Conservation (phyloP, 2,113 vertebrate species). For the Oryzias curvinotus region DNA sequence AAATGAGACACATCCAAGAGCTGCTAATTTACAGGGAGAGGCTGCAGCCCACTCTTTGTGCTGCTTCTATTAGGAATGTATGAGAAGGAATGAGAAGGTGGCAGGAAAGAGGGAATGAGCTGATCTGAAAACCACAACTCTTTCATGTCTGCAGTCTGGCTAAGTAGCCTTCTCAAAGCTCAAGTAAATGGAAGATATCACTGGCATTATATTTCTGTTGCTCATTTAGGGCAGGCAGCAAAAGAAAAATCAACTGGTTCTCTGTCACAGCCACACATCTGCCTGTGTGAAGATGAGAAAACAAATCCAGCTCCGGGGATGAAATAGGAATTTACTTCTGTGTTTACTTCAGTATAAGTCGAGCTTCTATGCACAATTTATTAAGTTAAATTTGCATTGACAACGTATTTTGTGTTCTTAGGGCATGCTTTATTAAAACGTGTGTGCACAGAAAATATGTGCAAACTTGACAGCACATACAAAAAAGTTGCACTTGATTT, state of each 20-base stretch:
- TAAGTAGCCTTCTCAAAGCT: constrained; percentile 47
- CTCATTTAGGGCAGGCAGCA: constrained; percentile 56
- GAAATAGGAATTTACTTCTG: constrained; percentile 18
- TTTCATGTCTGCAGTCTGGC: constrained; percentile 49
- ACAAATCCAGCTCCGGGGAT: constrained; percentile 1
- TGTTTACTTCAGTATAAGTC: constrained; percentile 6
- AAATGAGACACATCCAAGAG: constrained; percentile 49
- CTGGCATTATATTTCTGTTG: constrained; percentile 47
- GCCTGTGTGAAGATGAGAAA: constrained; percentile 19
- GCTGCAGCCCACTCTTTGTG: constrained; percentile 41
- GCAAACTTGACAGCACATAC: too few relatives aligned
- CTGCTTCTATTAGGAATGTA: constrained; percentile 48
- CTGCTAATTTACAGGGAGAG: constrained; percentile 56
- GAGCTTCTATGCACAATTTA: background rate
- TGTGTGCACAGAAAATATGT: too few relatives aligned
- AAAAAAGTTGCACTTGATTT: too few relatives aligned
- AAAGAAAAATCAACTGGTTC: constrained; percentile 50
- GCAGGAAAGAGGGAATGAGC: constrained; percentile 30
- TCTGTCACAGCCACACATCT: constrained; percentile 15
- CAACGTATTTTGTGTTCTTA: too few relatives aligned
- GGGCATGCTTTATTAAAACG: too few relatives aligned
- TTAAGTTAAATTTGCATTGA: too few relatives aligned
- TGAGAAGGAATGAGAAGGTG: constrained; percentile 48
- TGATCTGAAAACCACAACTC: constrained; percentile 50
- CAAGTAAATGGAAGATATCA: constrained; percentile 51